phyloP scores from a whole-genome alignment of 2,797 vertebrate genomes.

The Crocodylus rhombifer region DNA sequence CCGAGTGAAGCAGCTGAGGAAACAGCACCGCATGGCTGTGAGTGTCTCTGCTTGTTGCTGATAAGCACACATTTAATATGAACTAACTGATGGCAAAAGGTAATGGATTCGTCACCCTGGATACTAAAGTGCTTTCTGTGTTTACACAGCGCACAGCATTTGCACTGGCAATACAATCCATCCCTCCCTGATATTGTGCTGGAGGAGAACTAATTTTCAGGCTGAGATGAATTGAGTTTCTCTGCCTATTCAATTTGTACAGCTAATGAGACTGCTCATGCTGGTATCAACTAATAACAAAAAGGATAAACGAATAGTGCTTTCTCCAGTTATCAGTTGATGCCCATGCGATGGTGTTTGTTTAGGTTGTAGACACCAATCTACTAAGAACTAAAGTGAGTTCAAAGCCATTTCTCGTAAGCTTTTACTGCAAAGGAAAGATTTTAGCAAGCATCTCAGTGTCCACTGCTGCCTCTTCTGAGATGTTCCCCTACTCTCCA shows the following conservation, averaged over 20 bases:
- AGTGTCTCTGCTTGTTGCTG: slow-evolving; percentile 72
- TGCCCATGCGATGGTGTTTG: neutral
- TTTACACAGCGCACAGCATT: neutral
- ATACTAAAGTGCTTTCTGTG: neutral
- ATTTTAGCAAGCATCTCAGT: neutral
- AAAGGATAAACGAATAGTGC: too few species aligned
- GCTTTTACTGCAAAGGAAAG: neutral
- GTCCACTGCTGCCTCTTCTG: neutral
- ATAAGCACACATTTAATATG: neutral
- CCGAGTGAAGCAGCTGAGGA: slow-evolving; percentile 92
- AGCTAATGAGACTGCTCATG: neutral
- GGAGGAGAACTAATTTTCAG: neutral
- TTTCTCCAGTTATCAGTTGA: neutral
- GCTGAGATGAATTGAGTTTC: neutral
- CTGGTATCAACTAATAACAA: neutral
- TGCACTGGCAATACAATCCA: neutral
- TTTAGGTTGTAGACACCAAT: neutral
- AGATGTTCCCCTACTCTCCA: neutral
- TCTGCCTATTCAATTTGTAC: neutral
- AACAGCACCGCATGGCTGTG: slow-evolving; percentile 98
- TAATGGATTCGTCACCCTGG: neutral
- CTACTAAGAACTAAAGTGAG: too few species aligned
- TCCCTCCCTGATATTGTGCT: neutral
- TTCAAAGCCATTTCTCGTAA: too few species aligned
- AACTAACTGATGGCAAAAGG: neutral